Evolutionary conservation across 2,888 invertebrate species (phyloP), one percentile per base, ranked within the genome.

Genomic region (Hyalella azteca): DNA sequence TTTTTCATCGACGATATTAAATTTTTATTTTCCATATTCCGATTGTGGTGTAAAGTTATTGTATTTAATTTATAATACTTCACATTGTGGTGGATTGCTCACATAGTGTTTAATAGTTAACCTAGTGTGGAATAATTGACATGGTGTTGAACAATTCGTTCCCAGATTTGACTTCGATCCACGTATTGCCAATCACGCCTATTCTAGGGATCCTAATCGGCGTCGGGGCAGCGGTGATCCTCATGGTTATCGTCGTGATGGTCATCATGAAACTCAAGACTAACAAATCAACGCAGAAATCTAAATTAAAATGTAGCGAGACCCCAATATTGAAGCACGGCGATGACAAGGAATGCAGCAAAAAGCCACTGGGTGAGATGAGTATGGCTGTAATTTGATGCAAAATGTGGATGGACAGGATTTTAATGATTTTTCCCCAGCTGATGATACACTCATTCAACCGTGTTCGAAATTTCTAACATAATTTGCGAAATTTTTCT

Each of bases 161-260:
- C 75, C 45, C 75, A 75, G 75, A 75, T 75, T 41, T 45, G 40
- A 41, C 45, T 66, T 59, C 79, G 15, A 73, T 77, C 26, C 81
- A 79, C 81, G 89, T 90, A 83, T 89, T 90, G 86, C 89, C 90
- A 86, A 90, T 90, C 86, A 90, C 90, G 85, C 90, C 90, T 79
- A 89, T 90, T 85, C 87, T 90, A 79, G 90, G 90, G 77, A 89
- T 90, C 50, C 87, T 90, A 85, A 88, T 90, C 76, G 90, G 90
- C 78, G 88, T 90, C 85, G 90, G 90, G 79, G 89, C 89, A 81
- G 90, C 90, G 78, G 88, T 90, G 81, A 88, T 90, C 78, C 86
- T 90, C 81, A 90, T 90, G 81, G 90, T 90, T 26, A 87, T 90
- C 49, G 87, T 88, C 79, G 88, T 88, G 85, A 90, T 90, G 78